phyloP scores from a whole-genome alignment of 2,888 invertebrate genomes.

The Didymodactylos carnosus region DNA sequence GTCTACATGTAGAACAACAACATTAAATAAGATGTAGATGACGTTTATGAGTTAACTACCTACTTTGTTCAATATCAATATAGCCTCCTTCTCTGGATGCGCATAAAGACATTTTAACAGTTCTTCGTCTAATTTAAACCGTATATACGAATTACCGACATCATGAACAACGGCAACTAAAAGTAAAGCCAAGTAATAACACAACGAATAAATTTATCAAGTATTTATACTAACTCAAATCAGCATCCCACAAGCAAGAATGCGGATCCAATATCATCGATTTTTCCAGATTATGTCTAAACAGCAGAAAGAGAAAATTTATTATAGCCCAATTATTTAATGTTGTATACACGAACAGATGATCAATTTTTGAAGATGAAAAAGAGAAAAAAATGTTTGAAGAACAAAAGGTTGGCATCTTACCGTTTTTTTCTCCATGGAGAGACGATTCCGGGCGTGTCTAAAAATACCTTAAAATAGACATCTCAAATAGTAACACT shows the following conservation, averaged over 20 bases:
- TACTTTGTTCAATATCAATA: constrained; percentile 14
- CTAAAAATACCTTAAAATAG: background rate
- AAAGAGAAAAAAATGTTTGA: background rate
- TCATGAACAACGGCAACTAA: constrained; percentile 12
- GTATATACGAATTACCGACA: constrained; percentile 3
- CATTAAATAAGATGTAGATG: background rate
- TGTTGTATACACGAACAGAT: too few species aligned
- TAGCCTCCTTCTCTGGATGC: constrained; percentile 14
- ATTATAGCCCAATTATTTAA: background rate
- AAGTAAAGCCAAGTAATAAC: too few species aligned
- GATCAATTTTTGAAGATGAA: too few species aligned
- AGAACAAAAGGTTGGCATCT: background rate
- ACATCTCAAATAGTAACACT: too few species aligned
- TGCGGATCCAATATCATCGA: constrained; percentile 14
- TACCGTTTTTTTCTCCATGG: constrained; percentile 9
- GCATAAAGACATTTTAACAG: constrained; percentile 14
- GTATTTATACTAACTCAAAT: background rate
- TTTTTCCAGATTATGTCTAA: constrained; percentile 7
- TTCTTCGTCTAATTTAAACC: constrained; percentile 10
- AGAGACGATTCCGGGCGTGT: constrained; percentile 10
- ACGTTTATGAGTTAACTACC: background rate
- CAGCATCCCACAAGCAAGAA: constrained; percentile 13
- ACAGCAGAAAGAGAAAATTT: background rate
- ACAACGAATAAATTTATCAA: background rate
- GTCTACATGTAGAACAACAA: background rate